phyloP scores from a whole-genome alignment of 2,888 invertebrate genomes.

The Nomada flava region DNA sequence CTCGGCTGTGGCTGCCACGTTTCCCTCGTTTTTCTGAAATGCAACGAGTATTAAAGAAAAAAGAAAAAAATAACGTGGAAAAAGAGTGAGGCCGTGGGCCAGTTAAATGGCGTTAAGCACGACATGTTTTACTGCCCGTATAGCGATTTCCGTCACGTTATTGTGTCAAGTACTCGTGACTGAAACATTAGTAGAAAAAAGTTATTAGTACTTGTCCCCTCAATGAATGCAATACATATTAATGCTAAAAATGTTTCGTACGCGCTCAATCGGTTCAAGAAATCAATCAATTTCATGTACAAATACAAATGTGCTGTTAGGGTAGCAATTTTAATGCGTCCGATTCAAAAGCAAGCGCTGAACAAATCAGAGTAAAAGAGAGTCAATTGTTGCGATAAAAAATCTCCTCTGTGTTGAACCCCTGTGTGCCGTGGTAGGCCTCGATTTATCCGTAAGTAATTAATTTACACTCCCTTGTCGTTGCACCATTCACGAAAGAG shows the following conservation, averaged over 20 bases:
- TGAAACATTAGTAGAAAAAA: conserved; percentile 25
- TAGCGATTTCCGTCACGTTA: conserved; percentile 57
- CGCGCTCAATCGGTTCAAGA: not conserved
- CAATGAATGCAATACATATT: not conserved
- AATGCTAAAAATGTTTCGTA: not conserved
- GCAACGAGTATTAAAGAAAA: not conserved
- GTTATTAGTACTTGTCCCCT: not conserved
- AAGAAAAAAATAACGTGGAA: conserved; percentile 2
- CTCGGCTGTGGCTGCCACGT: conserved; percentile 9
- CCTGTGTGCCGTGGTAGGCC: conserved; percentile 26
- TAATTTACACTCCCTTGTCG: conserved; percentile 35
- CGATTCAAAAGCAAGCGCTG: too few relatives aligned
- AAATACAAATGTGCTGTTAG: not conserved
- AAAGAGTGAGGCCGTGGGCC: conserved; percentile 45
- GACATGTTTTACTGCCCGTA: conserved; percentile 40
- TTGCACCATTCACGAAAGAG: conserved; percentile 28
- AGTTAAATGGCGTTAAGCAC: conserved; percentile 62
- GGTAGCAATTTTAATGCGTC: too few relatives aligned
- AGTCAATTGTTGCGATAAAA: conserved; percentile 5
- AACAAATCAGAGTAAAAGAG: too few relatives aligned
- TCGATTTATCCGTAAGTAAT: conserved; percentile 54
- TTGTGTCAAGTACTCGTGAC: conserved; percentile 57
- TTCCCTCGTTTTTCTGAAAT: conserved; percentile 46
- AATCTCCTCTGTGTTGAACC: conserved; percentile 4
- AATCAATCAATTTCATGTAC: not conserved